Evolutionary conservation across 2,888 invertebrate species (phyloP).

Genomic region (Galerucella pusilla): DNA sequence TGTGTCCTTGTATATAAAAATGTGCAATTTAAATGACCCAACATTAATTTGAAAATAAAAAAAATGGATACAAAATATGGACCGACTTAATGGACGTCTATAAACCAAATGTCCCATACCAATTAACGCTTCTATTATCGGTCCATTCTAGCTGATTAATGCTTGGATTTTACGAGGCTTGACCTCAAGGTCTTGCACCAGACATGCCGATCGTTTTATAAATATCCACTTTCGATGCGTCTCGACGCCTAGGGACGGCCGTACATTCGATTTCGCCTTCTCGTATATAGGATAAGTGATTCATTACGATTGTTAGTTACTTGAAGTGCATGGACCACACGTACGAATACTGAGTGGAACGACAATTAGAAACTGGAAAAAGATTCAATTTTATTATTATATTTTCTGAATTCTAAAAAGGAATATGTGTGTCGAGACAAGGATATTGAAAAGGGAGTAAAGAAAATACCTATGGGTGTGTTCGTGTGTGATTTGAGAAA

Average conservation of each 20-base stretch:
- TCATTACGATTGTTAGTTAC: slow-evolving; percentile 15
- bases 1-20: slow-evolving; percentile 1
- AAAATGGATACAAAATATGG: background rate
- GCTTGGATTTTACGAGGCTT: slow-evolving; percentile 20
- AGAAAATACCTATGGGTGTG: background rate
- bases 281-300: slow-evolving; percentile 6
- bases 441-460: background rate
- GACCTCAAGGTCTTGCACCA: slow-evolving; percentile 20
- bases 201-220: slow-evolving; percentile 21
- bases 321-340: background rate
- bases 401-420: background rate
- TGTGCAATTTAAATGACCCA: background rate
- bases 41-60: background rate
- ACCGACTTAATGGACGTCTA: background rate
- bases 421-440: background rate
- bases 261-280: background rate
- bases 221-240: slow-evolving; percentile 22
- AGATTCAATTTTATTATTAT: too few relatives aligned
- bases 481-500: background rate
- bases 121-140: slow-evolving; percentile 13
- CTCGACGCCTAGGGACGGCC: slow-evolving; percentile 16
- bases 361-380: too few relatives aligned
- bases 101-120: background rate
- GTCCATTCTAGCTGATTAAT: slow-evolving; percentile 19
- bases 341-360: background rate